Base-by-base conservation (phyloP, 2,797 vertebrate genomes). In the Cynodonichthys magdalenae region DNA sequence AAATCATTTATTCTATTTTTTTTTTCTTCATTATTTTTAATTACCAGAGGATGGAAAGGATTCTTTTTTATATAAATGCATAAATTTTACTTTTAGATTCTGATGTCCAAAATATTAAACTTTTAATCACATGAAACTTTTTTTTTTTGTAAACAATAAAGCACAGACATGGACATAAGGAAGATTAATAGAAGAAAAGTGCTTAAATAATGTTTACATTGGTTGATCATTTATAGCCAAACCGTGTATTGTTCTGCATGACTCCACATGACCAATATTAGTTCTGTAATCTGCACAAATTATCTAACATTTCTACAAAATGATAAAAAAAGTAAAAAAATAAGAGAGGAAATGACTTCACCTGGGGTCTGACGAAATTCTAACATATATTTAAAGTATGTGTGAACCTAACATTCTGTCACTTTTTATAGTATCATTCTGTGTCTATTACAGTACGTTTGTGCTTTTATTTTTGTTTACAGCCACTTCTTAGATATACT, bases 401-500 rank as follows among this genome's bases (percentile, higher is more conserved):
- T 94, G 81, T 82, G 76, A 88, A 88, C 74, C 85, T 93, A 89
- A 92, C 90, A 81, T 84, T 82, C 76, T 87, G 29, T 87, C 87
- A 81, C 67, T 85, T 88, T 88, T 89, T 87, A 75, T 85, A 83
- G 79, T 79, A 78, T 48, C 71, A 72, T 83, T 87, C 72, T 83
- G 62, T 31, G 71, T 92, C 81, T 90, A 82, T 91, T 90, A 84
- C 90, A 76, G 92, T 90, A 83, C 90, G 91, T 92, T 87, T 88
- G 95, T 96, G 95, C 95, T 95, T 96, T 96, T 92, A 93, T 89
- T 90, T 94, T 78, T 83, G 93, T 95, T 95, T 95, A 91, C 92
- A 89, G 79, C 87, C 74, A 47, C 19, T 84, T 87, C 81, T 63
- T 89, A 87, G 81, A 87, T 79, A 77, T 84, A 79, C 79, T 90